A percentile compares a stretch with the other conserved stretches of the same genome.
phyloP scores from a whole-genome alignment of 2,113 vertebrate genomes.

The Diphyllodes magnificus region DNA sequence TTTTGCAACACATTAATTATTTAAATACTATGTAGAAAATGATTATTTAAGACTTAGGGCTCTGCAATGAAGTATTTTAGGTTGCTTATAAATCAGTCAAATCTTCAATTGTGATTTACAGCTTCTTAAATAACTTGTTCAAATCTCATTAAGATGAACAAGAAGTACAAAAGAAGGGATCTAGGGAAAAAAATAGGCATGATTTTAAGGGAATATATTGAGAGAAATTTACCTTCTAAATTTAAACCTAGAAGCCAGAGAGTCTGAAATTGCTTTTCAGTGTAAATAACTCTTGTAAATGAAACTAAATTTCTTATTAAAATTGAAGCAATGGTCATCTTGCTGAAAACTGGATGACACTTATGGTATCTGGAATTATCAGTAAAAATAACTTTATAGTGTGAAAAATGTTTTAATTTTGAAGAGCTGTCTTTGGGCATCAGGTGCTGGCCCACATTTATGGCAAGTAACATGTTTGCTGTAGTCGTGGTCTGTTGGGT shows the following conservation, averaged over 20 bases:
- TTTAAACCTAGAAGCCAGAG: background rate
- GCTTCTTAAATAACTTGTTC: background rate
- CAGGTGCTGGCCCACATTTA: background rate
- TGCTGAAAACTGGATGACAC: background rate
- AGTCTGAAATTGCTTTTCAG: background rate
- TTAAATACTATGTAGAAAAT: background rate
- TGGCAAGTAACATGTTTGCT: accelerated
- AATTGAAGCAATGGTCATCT: accelerated
- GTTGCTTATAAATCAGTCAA: background rate
- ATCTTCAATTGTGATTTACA: background rate
- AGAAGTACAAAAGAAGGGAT: background rate
- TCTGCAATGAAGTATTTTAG: background rate
- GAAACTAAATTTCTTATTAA: background rate
- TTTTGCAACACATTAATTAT: background rate
- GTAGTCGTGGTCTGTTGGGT: background rate
- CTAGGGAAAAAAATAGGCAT: background rate
- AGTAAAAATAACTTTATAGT: background rate
- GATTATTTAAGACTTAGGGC: background rate
- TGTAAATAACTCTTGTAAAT: background rate
- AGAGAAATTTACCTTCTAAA: background rate
- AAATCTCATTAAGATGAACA: background rate
- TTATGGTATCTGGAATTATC: background rate
- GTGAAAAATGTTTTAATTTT: background rate
- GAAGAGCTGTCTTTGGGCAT: background rate
- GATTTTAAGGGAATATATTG: background rate